These are phyloP conservation scores for Stenichneumon culpator DNA, from an alignment of 2,888 invertebrate species.

Conservation along the genomic window DNA sequence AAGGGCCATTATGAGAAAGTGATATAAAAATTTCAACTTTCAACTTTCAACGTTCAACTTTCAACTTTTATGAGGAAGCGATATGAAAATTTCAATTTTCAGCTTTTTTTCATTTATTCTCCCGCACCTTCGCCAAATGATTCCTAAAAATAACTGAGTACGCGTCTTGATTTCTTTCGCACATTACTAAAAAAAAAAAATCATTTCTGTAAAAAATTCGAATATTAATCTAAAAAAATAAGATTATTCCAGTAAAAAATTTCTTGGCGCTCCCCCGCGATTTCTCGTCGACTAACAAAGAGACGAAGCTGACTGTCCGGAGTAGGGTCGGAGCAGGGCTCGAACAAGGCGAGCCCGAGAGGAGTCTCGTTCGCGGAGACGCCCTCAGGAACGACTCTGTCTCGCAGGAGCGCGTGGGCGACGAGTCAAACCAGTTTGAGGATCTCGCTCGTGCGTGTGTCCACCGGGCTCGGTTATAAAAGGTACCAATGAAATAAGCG, in stretches of 20 bases:
- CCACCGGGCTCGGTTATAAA: slow-evolving; percentile 60
- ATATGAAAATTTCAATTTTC: no score
- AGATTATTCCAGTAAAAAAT: neutral
- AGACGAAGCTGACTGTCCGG: neutral
- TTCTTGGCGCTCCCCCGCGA: neutral
- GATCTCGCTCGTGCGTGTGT: slow-evolving; percentile 57
- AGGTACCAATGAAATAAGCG: slow-evolving; percentile 62
- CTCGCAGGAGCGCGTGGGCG: slow-evolving; percentile 71
- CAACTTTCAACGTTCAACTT: no score
- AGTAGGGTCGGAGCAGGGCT: neutral
- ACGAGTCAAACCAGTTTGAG: slow-evolving; percentile 75
- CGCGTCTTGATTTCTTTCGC: neutral
- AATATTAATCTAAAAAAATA: neutral
- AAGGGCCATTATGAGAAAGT: no score
- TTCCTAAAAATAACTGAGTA: no score
- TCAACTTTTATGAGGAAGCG: no score
- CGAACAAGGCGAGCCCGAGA: slow-evolving; percentile 19
- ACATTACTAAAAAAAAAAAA: neutral
- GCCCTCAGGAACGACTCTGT: slow-evolving; percentile 39
- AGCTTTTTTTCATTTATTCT: no score
- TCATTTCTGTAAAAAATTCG: neutral
- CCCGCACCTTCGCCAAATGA: no score
- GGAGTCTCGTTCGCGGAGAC: slow-evolving; percentile 37
- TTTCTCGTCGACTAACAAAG: slow-evolving; percentile 19
- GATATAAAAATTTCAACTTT: no score